These are phyloP conservation scores for Xestobium rufovillosum DNA, from an alignment of 2,888 invertebrate genomes.

Conservation along the genomic window DNA sequence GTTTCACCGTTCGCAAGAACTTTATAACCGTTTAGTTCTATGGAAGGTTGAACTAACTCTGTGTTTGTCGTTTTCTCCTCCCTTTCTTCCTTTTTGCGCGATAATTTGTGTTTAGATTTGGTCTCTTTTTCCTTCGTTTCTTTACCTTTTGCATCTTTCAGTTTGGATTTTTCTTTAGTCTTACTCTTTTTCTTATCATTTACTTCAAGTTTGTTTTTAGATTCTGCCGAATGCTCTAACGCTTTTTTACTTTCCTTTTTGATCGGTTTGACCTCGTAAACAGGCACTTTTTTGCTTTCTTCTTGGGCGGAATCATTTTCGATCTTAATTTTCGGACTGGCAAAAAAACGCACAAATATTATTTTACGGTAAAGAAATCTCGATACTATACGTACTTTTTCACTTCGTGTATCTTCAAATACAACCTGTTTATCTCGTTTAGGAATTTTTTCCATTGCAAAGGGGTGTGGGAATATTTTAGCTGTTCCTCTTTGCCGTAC, in stretches of 20 bases:
- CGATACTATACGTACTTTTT: conserved; percentile 33
- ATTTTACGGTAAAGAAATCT: too few relatives aligned
- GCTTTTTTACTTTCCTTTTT: conserved; percentile 34
- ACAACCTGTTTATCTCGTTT: conserved; percentile 31
- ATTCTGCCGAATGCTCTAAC: too few relatives aligned
- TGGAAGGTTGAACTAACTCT: too few relatives aligned
- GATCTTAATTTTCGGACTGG: conserved; percentile 40
- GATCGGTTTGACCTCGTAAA: conserved; percentile 34
- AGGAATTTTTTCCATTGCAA: conserved; percentile 36
- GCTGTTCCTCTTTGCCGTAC: conserved; percentile 39
- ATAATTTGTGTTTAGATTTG: conserved; percentile 21
- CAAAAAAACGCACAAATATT: conserved; percentile 18
- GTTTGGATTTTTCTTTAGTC: too few relatives aligned
- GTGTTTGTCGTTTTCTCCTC: conserved; percentile 2
- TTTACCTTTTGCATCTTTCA: too few relatives aligned
- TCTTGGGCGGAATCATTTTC: conserved; percentile 35
- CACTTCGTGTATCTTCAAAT: conserved; percentile 34
- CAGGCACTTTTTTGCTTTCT: conserved; percentile 28
- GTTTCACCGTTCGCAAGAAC: too few relatives aligned
- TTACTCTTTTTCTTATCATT: conserved; percentile 31
- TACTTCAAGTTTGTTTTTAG: conserved; percentile 35
- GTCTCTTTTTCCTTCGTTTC: conserved; percentile 11
- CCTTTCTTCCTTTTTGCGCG: neutral
- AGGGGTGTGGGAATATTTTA: conserved; percentile 35
- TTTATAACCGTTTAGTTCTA: too few relatives aligned